Conservation (phyloP, 2,797 vertebrate species). For the Pipistrellus pipistrellus region DNA sequence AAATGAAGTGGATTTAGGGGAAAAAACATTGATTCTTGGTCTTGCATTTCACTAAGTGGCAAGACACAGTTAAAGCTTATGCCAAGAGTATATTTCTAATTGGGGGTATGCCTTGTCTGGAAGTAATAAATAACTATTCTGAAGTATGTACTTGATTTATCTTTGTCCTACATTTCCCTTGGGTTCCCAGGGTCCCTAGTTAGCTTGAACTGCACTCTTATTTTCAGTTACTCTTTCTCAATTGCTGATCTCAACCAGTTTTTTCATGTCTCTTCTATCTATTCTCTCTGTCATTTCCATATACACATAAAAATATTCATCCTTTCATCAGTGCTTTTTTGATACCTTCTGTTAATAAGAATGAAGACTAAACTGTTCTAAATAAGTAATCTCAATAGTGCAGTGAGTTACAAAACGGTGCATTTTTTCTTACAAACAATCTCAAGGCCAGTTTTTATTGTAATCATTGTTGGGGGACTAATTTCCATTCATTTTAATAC, state of each 20-base stretch:
- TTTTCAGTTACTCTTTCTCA: neutral
- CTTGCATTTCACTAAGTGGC: neutral
- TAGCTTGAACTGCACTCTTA: neutral
- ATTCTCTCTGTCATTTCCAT: neutral
- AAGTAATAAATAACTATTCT: neutral
- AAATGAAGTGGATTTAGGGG: neutral
- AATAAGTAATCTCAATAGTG: neutral
- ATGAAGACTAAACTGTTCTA: neutral
- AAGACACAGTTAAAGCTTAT: constrained; percentile 18
- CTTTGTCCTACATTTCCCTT: neutral
- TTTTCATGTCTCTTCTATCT: neutral
- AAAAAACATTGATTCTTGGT: neutral
- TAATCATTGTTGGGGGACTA: neutral
- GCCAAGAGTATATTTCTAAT: neutral
- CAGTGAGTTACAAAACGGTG: neutral
- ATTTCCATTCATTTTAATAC: constrained; percentile 19
- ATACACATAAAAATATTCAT: neutral
- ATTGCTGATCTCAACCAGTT: neutral
- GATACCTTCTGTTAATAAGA: neutral
- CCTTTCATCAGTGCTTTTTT: neutral
- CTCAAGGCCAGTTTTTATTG: neutral
- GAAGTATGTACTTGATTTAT: neutral
- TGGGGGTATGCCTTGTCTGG: neutral
- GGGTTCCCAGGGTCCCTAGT: neutral
- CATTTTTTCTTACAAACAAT: neutral